These are phyloP conservation scores for Marcusenius ussheri DNA, from an alignment of 2,113 vertebrate genomes.

Conservation along the genomic window DNA sequence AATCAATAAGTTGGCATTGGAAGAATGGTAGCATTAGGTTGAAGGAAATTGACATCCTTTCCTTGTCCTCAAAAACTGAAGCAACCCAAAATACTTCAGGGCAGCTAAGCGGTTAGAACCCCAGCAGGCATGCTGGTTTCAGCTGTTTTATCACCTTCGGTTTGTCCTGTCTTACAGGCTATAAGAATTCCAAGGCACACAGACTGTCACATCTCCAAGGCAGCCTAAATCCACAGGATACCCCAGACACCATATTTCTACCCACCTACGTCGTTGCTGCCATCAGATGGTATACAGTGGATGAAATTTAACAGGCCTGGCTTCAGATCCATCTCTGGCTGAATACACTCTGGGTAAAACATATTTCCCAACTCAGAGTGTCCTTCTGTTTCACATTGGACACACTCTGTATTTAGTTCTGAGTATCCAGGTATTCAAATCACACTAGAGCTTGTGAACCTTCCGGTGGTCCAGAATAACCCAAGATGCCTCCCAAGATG, in stretches of 20 bases:
- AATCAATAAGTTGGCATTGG: not conserved
- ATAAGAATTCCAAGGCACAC: not conserved
- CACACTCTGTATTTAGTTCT: not conserved
- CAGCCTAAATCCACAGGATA: not conserved
- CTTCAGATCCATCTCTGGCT: not conserved
- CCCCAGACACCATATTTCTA: not conserved
- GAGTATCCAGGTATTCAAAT: not conserved
- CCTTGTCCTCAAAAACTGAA: not conserved
- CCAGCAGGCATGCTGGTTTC: not conserved
- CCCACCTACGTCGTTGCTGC: not conserved
- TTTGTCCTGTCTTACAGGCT: not conserved
- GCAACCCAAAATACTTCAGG: not conserved
- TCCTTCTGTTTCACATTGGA: not conserved
- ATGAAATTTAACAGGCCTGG: not conserved
- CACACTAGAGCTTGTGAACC: not conserved
- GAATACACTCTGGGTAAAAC: not conserved
- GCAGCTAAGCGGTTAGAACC: not conserved
- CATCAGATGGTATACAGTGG: not conserved
- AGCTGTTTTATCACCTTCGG: not conserved
- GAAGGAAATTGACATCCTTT: not conserved
- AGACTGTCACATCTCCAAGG: not conserved
- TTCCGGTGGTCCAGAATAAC: not conserved
- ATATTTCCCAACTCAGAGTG: not conserved
- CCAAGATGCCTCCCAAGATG: not conserved
- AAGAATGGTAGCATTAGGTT: not conserved